Base-by-base conservation (phyloP, 2,113 vertebrate genomes). In the Helogale parvula region DNA sequence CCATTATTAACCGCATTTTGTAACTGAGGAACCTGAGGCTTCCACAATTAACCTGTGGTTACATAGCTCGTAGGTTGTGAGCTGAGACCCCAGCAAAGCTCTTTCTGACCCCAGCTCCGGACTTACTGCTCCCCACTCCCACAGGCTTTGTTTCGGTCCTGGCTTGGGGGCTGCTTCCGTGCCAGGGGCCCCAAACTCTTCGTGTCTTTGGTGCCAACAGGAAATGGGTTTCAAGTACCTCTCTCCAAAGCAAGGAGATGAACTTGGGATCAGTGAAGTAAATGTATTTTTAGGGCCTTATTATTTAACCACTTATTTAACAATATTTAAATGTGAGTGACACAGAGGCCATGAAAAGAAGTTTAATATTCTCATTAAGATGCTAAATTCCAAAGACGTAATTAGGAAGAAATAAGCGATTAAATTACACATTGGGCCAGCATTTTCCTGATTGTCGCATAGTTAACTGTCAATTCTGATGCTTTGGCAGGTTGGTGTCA, bases 361-460 rank as follows among this genome's bases (percentile, higher is more conserved):
- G 82, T 72, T 81, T 54, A 83, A 94, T 94, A 88, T 92, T 94
- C 88, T 98, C 60, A 93, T 91, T 81, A 94, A 97, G 27, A 74
- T 92, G 50, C 74, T 84, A 69, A 91, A 79, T 71, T 92, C 83
- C 71, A 74, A 69, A 86, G 92, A 72, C 45, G 13, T 93, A 84
- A 84, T 81, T 90, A 65, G 82, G 76, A 92, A 72, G n/a, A 63
- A 71, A 27, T 80, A 68, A 60, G 79, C 84, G 52, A 89, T 86
- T 79, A 86, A 91, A 72, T 93, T 77, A 88, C 16, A 94, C n/a
- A 25, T 29, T 21, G 12, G 72, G 52, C 88, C 85, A 71, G 1
- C 71, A 52, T 72, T 82, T 82, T 93, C 52, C 88, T 93, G 57
- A 71, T 90, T 72, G 69, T 97, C 0, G 7, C 41, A 47, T 38